These are phyloP conservation scores for Strongylocentrotus purpuratus DNA, from an alignment of 35 echinoderm and acorn worm species.

Conservation along the genomic window DNA sequence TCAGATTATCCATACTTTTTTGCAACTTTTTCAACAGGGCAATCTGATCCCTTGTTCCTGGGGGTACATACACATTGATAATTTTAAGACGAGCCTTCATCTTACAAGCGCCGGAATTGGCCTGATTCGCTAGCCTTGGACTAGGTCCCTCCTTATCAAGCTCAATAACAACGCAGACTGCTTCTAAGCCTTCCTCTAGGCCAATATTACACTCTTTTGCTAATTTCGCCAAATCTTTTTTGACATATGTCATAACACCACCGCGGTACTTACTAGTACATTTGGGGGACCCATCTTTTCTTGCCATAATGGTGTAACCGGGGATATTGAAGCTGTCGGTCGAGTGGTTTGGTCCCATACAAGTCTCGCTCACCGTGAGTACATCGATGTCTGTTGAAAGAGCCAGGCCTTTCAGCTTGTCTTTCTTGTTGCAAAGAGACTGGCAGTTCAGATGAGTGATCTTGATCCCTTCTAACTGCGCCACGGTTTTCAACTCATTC, in stretches of 20 bases:
- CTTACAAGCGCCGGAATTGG: not conserved
- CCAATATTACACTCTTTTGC: not conserved
- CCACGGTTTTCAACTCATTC: not conserved
- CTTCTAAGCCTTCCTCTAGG: not conserved
- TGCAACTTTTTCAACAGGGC: not conserved
- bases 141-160: not conserved
- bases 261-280: not conserved
- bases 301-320: not conserved
- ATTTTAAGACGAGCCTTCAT: not conserved
- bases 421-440: not conserved
- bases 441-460: conserved; percentile 6
- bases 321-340: not conserved
- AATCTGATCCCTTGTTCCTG: conserved; percentile 20
- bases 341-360: not conserved
- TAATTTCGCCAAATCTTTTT: not conserved
- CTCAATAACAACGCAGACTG: not conserved
- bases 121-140: not conserved
- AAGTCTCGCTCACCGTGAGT: not conserved
- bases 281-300: not conserved
- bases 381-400: not conserved
- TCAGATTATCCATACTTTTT: not conserved
- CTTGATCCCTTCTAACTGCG: not conserved
- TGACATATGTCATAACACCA: not conserved
- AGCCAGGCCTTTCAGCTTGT: not conserved
- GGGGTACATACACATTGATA: not conserved